Evolutionary conservation across 2,797 vertebrate genomes (phyloP), one percentile per base, ranked within the genome.

Genomic region (Vireo griseus): DNA sequence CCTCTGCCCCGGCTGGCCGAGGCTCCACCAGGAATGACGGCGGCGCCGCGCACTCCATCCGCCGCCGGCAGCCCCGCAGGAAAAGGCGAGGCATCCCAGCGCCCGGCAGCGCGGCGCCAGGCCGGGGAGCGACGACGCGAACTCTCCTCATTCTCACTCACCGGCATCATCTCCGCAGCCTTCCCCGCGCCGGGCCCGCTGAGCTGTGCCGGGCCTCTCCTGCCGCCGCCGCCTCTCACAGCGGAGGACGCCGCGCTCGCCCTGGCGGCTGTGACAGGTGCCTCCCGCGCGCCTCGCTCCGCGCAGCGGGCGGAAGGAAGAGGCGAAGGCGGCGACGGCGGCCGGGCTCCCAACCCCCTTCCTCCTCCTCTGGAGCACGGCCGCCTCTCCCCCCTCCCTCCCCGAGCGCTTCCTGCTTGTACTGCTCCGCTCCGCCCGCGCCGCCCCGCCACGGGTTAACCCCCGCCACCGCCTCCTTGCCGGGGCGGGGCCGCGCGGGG

Each of bases 371-470:
- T 86, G 54, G 71, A 88, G 95, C 90, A n/a, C 86, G 55, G 79
- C 93, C 44, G 83, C 71, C 72, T 52, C 85, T 80, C 44, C 54
- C 54, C n/a, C 75, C 92, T 88, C 55, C 89, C 77, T 88, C 55
- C 89, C 77, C 66, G 86, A n/a, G 78, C 82, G 85, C 90, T 92
- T 91, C 88, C 95, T 54, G 52, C 52, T 54, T 86, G 81, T 90
- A 74, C 72, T 21, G 65, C 66, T 39, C 89, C 24, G 90, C 92
- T 92, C 86, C 88, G 42, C 95, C 95, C 91, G 94, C 75, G 6
- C 86, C 95, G 95, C 91, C 79, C 87, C 13, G 39, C 82, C 93
- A 83, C 77, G 74, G 95, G 88, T 96, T 96, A 88, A 95, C 74
- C 39, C 45, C 44, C 22, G 77, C 78, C 52, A 1, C 77, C 55